Conservation (phyloP, 2,888 invertebrate species). For the Dasysyrphus albostriatus region DNA sequence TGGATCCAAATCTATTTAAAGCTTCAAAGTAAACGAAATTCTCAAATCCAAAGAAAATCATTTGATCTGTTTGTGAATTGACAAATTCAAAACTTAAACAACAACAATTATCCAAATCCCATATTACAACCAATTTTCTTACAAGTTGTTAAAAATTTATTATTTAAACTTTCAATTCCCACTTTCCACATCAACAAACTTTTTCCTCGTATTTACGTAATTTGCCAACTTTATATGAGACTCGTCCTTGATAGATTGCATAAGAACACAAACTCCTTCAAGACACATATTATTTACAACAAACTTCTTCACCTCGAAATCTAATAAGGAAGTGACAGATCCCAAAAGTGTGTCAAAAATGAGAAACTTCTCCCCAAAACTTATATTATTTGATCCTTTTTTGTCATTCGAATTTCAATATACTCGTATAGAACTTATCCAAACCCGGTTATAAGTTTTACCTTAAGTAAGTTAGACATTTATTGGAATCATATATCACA, state of each 20-base stretch:
- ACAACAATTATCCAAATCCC: not conserved
- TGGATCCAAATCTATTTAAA: no score
- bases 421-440: not conserved
- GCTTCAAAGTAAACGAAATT: no score
- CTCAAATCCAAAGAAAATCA: no score
- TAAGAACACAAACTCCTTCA: not conserved
- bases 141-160: not conserved
- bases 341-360: constrained; percentile 30
- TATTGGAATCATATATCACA: constrained; percentile 49
- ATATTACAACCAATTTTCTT: not conserved
- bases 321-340: constrained; percentile 32
- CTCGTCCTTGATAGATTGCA: no score
- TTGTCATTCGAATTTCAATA: constrained; percentile 13
- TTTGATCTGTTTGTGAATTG: no score
- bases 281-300: not conserved
- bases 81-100: no score
- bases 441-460: constrained; percentile 30
- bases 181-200: not conserved
- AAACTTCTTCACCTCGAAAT: constrained; percentile 9
- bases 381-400: constrained; percentile 12
- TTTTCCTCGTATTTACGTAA: not conserved
- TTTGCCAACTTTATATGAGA: not conserved
- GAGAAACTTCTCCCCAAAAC: constrained; percentile 12
- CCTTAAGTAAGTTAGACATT: constrained; percentile 42
- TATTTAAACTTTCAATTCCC: not conserved